A percentile compares a stretch with the other conserved stretches of the same genome.
These are phyloP conservation scores for Apis mellifera DNA, from an alignment of 1,140 invertebrate species.

Conservation along the genomic window DNA sequence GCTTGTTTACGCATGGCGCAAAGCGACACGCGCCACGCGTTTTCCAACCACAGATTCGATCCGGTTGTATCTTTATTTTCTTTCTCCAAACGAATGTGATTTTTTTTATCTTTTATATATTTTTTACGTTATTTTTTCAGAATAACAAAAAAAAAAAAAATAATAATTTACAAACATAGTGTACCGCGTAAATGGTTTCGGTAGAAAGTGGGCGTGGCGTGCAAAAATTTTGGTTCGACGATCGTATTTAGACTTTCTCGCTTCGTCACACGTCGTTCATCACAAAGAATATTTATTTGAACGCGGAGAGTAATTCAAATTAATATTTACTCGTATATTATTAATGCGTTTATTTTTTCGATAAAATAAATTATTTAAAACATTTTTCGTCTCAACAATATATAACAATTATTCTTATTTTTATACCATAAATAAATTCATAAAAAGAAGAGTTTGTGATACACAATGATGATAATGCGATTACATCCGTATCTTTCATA, in stretches of 20 bases:
- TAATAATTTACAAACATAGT: background rate
- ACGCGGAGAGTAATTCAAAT: background rate
- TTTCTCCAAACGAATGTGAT: background rate
- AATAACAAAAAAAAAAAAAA: background rate
- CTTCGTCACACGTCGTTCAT: background rate
- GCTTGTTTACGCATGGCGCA: slow-evolving; percentile 1
- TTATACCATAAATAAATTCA: too few relatives aligned
- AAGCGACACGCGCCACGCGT: background rate
- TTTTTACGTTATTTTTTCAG: too few relatives aligned
- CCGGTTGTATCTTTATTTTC: background rate
- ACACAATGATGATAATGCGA: too few relatives aligned
- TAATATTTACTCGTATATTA: background rate
- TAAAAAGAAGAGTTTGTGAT: too few relatives aligned
- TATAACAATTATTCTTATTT: too few relatives aligned
- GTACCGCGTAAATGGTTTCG: background rate
- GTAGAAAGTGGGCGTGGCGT: slow-evolving; percentile 38
- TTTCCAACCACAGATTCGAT: background rate
- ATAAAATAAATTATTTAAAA: background rate
- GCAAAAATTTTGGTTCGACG: background rate
- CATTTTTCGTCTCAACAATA: too few relatives aligned
- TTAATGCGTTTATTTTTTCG: background rate
- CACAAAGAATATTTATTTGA: background rate
- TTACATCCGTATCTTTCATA: too few relatives aligned
- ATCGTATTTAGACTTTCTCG: background rate
- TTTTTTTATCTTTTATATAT: too few relatives aligned